phyloP scores from a whole-genome alignment of 1,140 invertebrate genomes.

The Trialeurodes vaporariorum region DNA sequence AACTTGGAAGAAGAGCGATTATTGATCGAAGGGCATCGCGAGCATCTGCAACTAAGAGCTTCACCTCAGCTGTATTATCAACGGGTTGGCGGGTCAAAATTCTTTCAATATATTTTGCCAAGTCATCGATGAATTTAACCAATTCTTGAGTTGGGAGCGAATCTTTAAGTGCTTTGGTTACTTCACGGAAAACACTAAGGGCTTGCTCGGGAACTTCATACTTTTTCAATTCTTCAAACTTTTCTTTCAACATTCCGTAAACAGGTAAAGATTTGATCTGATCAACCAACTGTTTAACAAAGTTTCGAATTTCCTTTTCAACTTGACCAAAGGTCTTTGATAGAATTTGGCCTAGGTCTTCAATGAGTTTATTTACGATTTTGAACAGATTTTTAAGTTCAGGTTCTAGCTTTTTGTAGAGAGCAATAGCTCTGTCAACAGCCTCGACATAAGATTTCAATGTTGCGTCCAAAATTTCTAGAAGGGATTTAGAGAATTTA shows the following conservation, averaged over 20 bases:
- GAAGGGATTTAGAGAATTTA: slow-evolving; percentile 7
- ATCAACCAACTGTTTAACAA: slow-evolving; percentile 35
- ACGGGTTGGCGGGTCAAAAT: neutral
- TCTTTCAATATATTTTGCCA: neutral
- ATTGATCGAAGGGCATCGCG: neutral
- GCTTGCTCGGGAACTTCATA: slow-evolving; percentile 14
- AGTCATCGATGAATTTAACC: slow-evolving; percentile 5
- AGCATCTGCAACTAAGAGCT: neutral
- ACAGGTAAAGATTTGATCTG: slow-evolving; percentile 43
- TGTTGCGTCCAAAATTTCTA: neutral
- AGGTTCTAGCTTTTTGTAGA: slow-evolving; percentile 40
- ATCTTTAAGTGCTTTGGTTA: slow-evolving; percentile 13
- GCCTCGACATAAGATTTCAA: slow-evolving; percentile 13
- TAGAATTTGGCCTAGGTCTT: slow-evolving; percentile 39
- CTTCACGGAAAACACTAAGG: slow-evolving; percentile 9
- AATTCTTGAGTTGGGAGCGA: slow-evolving; percentile 12
- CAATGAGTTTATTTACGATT: slow-evolving; percentile 30
- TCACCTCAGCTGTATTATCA: neutral
- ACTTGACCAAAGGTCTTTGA: slow-evolving; percentile 37
- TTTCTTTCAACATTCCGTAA: slow-evolving; percentile 41
- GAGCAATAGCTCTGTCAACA: slow-evolving; percentile 23
- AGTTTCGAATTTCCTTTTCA: slow-evolving; percentile 37
- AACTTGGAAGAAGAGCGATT: neutral
- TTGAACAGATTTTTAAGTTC: slow-evolving; percentile 50
- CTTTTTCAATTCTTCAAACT: slow-evolving; percentile 22